These are phyloP conservation scores for Labeo catla DNA, from an alignment of 2,113 vertebrate genomes.

Conservation along the genomic window DNA sequence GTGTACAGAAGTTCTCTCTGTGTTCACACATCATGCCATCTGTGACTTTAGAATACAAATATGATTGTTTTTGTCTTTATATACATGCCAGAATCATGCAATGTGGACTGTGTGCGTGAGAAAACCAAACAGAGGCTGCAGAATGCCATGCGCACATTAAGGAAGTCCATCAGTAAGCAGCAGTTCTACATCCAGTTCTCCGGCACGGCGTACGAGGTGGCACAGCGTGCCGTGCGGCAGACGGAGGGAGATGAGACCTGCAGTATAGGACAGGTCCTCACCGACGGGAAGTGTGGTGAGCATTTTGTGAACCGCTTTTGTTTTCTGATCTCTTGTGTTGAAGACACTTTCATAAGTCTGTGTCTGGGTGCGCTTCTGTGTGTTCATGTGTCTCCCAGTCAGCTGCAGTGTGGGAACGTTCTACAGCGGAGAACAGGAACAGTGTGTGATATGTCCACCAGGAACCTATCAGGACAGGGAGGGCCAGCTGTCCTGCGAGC, in stretches of 20 bases:
- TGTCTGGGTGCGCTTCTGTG: slow-evolving; percentile 27
- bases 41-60: neutral
- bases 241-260: slow-evolving; percentile 80
- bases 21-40: neutral
- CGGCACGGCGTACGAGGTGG: slow-evolving; percentile 91
- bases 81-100: slow-evolving; percentile 82
- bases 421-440: slow-evolving; percentile 86
- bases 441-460: slow-evolving; percentile 82
- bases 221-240: slow-evolving; percentile 83
- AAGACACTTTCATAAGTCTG: neutral
- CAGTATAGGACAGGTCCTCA: slow-evolving; percentile 84
- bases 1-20: slow-evolving; percentile 48
- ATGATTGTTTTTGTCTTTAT: slow-evolving; percentile 43
- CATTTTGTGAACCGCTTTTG: neutral
- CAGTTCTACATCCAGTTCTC: slow-evolving; percentile 95
- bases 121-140: slow-evolving; percentile 89
- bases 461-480: slow-evolving; percentile 91
- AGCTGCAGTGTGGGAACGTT: slow-evolving; percentile 86
- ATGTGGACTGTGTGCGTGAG: slow-evolving; percentile 86
- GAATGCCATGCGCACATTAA: slow-evolving; percentile 87
- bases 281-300: slow-evolving; percentile 89
- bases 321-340: neutral
- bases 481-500: slow-evolving; percentile 90
- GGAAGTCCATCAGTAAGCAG: slow-evolving; percentile 93
- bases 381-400: slow-evolving; percentile 74